Percentiles rank a stretch among this genome's conserved stretches.
Evolutionary conservation across 2,113 vertebrate genomes (phyloP).

Genomic region (Microtus montanus): DNA sequence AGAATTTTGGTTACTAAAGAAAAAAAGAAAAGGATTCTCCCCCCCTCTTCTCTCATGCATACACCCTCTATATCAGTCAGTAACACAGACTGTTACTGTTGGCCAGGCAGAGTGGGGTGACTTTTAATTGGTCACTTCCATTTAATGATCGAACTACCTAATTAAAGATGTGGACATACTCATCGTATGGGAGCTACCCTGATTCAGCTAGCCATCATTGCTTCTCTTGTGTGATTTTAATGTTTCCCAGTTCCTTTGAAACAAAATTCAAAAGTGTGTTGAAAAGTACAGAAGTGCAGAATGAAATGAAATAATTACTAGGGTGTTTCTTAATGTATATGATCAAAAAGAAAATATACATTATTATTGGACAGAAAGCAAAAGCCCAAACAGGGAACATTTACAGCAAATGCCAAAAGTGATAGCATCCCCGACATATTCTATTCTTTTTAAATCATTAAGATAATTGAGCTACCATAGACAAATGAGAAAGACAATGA

Average conservation of each 20-base stretch:
- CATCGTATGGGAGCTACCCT: background rate
- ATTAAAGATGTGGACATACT: background rate
- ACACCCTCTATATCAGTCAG: background rate
- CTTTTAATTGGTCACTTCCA: background rate
- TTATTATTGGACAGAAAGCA: background rate
- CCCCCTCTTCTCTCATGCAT: background rate
- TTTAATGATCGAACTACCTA: background rate
- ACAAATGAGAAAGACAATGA: background rate
- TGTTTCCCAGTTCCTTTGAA: slow-evolving; percentile 8
- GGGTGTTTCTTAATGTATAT: background rate
- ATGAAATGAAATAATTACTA: background rate
- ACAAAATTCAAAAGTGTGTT: slow-evolving; percentile 3
- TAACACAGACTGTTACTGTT: background rate
- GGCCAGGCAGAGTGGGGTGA: background rate
- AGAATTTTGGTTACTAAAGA: background rate
- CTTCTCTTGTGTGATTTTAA: background rate
- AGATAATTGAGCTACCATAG: background rate
- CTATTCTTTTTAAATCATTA: background rate
- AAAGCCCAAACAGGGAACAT: background rate
- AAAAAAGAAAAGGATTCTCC: background rate
- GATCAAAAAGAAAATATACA: background rate
- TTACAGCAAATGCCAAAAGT: background rate
- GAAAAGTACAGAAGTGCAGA: background rate
- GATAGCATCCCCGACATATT: background rate
- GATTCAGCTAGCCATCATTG: background rate